Evolutionary conservation across 2,113 vertebrate genomes (phyloP), one percentile per base, ranked within the genome.

Genomic region (Calypte anna): DNA sequence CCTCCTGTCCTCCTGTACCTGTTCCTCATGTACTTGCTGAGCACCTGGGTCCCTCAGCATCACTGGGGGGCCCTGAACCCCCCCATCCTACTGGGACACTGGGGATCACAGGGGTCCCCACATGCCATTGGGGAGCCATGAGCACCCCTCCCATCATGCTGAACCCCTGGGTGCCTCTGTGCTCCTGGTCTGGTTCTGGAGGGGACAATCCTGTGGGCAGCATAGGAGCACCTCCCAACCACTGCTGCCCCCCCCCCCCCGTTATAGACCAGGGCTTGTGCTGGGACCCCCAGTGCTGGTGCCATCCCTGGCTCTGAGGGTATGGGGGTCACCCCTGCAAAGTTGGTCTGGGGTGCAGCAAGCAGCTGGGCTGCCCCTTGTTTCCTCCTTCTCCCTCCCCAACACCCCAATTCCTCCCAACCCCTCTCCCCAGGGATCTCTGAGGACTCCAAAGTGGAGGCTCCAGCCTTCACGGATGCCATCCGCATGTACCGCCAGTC

Each of bases 401-500:
- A 13, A 40, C 1, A 53, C 55, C 31, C 76, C 3, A 20, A 46
- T 18, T 19, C 44, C 44, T 46, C 44, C 44, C 36, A 38, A 38
- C 1, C 9, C 46, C 48, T 72, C 25, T 59, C n/a, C 23, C n/a
- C 97, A 99, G 99, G 98, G 76, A 98, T 99, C 83, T 96, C 99
- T 0, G 99, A 99, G 97, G 98, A 99, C 36, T 97, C 97, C 93
- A 98, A 96, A 8, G 98, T 99, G 70, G 98, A 99, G 94, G 99
- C 98, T 1, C 99, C 99, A 0, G 99, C 99, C 3, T 99, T 99
- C 98, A 99, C 98, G 0, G 98, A 99, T 0, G 97, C 99, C 7
- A 95, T 99, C 67, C 98, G 99, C 66, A 98, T 98, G 82, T 98
- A 99, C 96, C 98, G 99, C 86, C 99, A 99, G 97, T 94, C 97